Conservation (phyloP, 2,888 invertebrate species). For the Plagiodera versicolora region DNA sequence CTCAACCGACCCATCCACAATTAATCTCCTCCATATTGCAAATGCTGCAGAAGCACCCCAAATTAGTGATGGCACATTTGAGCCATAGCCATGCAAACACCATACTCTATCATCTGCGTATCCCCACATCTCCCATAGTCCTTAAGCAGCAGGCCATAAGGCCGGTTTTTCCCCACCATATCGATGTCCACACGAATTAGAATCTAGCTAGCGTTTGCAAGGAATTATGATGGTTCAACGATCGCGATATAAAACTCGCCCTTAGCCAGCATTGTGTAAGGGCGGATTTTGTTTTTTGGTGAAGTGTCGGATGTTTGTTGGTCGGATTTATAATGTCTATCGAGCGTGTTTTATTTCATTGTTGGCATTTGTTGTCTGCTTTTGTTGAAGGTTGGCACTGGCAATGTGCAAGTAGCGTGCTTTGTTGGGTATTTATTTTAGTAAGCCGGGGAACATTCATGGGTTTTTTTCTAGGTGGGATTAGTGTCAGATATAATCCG, state of each 20-base stretch:
- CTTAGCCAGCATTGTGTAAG: conserved; percentile 23
- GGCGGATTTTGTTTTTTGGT: conserved; percentile 31
- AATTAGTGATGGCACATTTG: conserved; percentile 57
- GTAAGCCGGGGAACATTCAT: conserved; percentile 54
- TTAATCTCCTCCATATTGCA: conserved; percentile 50
- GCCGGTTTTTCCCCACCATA: conserved; percentile 42
- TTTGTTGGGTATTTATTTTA: conserved; percentile 56
- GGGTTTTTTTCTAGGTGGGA: conserved; percentile 50
- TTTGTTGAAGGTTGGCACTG: conserved; percentile 47
- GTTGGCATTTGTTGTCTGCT: conserved; percentile 56
- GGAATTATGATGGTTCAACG: conserved; percentile 51
- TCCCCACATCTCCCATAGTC: conserved; percentile 23
- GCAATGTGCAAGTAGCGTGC: conserved; percentile 55
- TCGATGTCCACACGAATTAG: conserved; percentile 55
- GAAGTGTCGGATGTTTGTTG: conserved; percentile 53
- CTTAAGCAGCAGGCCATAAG: conserved; percentile 28
- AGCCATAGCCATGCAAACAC: conserved; percentile 54
- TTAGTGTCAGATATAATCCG: conserved; percentile 50
- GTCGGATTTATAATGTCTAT: conserved; percentile 56
- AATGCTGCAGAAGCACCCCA: conserved; percentile 50
- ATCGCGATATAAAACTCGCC: conserved; percentile 29
- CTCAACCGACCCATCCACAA: conserved; percentile 44
- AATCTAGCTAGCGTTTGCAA: conserved; percentile 48
- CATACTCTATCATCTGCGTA: conserved; percentile 47
- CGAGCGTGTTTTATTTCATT: conserved; percentile 57